Percentiles rank a stretch among this genome's conserved stretches.
Evolutionary conservation across 2,113 vertebrate species (phyloP).

Genomic region (Globicephala melas): DNA sequence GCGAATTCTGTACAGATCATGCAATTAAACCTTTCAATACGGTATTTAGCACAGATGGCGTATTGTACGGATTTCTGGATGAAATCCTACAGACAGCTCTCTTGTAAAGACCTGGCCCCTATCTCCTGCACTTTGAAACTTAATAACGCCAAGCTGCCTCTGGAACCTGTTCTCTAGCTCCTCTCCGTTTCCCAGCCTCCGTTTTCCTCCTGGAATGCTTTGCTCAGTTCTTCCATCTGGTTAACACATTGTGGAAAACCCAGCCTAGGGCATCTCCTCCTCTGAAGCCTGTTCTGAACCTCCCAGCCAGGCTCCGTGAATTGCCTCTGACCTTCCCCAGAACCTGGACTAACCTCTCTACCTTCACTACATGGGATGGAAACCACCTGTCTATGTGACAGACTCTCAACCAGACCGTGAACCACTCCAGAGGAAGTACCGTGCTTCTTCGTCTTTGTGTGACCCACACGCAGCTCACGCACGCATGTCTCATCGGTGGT

Average conservation of each 20-base stretch:
- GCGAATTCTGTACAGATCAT: neutral
- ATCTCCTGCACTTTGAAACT: neutral
- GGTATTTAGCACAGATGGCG: neutral
- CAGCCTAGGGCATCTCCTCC: neutral
- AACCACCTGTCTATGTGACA: neutral
- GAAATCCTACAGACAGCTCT: neutral
- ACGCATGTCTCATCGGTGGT: neutral
- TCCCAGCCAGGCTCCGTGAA: rapidly evolving
- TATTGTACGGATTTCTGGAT: neutral
- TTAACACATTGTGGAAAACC: neutral
- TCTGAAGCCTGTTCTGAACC: neutral
- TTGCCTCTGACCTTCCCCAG: neutral
- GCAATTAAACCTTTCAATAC: neutral
- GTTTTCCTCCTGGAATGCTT: neutral
- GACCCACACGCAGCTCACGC: neutral
- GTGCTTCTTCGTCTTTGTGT: neutral
- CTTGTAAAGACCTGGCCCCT: neutral
- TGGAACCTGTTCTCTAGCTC: neutral
- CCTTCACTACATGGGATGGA: neutral
- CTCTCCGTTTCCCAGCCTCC: neutral
- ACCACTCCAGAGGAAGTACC: neutral
- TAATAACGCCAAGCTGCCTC: neutral
- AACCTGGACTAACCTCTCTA: neutral
- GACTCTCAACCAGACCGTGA: too few relatives aligned
- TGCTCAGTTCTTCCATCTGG: neutral